A percentile compares a stretch with the other conserved stretches of the same genome.
These are phyloP conservation scores for Ophion ventricosus DNA, from an alignment of 2,888 invertebrate species.

Conservation along the genomic window DNA sequence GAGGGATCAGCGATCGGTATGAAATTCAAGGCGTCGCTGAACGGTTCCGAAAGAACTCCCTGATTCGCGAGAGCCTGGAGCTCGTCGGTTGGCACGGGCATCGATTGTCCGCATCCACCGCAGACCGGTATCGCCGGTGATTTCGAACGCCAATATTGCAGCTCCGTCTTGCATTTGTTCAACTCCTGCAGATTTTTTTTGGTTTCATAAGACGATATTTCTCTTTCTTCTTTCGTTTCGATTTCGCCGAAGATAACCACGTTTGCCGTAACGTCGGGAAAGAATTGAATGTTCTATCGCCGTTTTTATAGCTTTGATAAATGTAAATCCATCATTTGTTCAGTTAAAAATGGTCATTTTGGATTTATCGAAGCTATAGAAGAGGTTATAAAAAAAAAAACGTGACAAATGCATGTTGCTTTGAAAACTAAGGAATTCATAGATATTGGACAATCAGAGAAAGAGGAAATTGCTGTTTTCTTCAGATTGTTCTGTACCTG, in stretches of 20 bases:
- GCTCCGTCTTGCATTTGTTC: constrained; percentile 95
- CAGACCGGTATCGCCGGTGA: constrained; percentile 92
- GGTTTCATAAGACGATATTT: neutral
- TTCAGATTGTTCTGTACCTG: too few relatives aligned
- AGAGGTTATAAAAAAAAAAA: too few relatives aligned
- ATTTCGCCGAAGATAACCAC: neutral
- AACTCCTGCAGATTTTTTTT: constrained; percentile 87
- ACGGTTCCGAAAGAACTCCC: constrained; percentile 85
- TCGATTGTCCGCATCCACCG: constrained; percentile 89
- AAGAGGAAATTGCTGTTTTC: too few relatives aligned
- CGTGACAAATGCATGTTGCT: too few relatives aligned
- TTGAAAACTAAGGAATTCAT: too few relatives aligned
- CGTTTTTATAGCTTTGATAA: too few relatives aligned
- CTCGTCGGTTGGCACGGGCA: constrained; percentile 86
- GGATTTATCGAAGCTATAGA: too few relatives aligned
- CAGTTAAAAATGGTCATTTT: too few relatives aligned
- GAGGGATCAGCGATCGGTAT: constrained; percentile 82
- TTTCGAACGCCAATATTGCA: constrained; percentile 96
- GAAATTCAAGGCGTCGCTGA: constrained; percentile 82
- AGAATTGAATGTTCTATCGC: too few relatives aligned
- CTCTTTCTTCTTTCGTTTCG: neutral
- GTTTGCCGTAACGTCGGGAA: too few relatives aligned
- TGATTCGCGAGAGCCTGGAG: constrained; percentile 87
- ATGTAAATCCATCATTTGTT: too few relatives aligned
- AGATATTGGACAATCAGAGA: too few relatives aligned